Evolutionary conservation across 2,113 vertebrate genomes (phyloP).

Genomic region (Zosterops pallidus): DNA sequence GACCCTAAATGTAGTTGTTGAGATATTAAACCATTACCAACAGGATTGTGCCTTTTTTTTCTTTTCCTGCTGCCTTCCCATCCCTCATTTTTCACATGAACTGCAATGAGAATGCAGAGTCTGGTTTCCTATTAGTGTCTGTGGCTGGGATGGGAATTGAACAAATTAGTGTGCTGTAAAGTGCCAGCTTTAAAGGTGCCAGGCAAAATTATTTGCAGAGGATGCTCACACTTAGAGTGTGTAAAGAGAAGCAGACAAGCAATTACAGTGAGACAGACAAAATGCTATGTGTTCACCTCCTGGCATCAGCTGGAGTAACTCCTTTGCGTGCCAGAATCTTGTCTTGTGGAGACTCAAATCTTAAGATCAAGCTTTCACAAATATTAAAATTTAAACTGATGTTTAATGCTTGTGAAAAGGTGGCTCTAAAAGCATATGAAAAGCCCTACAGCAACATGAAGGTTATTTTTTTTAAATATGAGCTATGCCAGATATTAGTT

Average conservation of each 20-base stretch:
- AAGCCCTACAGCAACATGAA: not conserved
- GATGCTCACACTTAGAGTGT: rapidly evolving
- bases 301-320: not conserved
- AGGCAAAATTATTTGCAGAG: not conserved
- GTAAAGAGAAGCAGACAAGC: not conserved
- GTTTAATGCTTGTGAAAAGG: conserved; percentile 10
- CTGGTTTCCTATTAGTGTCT: not conserved
- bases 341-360: not conserved
- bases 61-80: not conserved
- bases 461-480: not conserved
- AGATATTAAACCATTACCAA: not conserved
- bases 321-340: not conserved
- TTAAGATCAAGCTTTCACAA: conserved; percentile 16
- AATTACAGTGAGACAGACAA: not conserved
- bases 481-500: not conserved
- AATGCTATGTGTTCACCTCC: not conserved
- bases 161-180: not conserved
- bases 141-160: not conserved
- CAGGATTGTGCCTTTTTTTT: not conserved
- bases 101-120: not conserved
- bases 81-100: not conserved
- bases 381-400: conserved; percentile 5
- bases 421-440: not conserved
- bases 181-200: not conserved
- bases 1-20: not conserved